phyloP scores from a whole-genome alignment of 2,797 vertebrate species.

The Darevskia nairensis region DNA sequence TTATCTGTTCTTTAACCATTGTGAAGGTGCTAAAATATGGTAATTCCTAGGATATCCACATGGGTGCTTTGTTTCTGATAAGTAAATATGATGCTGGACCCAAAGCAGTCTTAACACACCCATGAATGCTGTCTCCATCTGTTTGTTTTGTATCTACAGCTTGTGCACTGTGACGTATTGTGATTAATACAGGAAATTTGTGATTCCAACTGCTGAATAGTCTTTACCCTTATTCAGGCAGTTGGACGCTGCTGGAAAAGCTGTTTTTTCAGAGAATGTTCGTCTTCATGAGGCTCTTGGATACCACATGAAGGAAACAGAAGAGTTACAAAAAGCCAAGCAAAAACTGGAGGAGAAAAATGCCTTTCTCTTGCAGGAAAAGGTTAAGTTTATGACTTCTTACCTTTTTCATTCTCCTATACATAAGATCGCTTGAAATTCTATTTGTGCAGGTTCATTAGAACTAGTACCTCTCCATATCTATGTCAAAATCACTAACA shows the following conservation, averaged over 20 bases:
- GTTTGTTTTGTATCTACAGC: conserved; percentile 15
- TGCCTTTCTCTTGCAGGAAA: conserved; percentile 78
- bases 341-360: conserved; percentile 79
- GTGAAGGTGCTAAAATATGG: background rate
- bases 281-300: conserved; percentile 83
- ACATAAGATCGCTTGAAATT: background rate
- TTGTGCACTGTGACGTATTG: conserved; percentile 2
- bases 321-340: conserved; percentile 78
- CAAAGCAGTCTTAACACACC: conserved; percentile 20
- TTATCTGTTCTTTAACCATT: conserved; percentile 30
- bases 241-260: conserved; percentile 81
- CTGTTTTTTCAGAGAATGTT: conserved; percentile 87
- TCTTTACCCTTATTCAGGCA: conserved; percentile 77
- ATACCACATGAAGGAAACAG: conserved; percentile 83
- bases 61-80: background rate
- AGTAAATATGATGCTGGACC: background rate
- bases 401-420: conserved; percentile 12
- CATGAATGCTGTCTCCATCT: background rate
- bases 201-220: conserved; percentile 28
- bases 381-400: conserved; percentile 71
- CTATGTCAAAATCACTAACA: background rate
- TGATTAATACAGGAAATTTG: background rate
- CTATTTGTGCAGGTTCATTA: background rate
- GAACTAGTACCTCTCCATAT: background rate
- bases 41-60: background rate